Evolutionary conservation across 2,113 vertebrate genomes (phyloP), one percentile per base, ranked within the genome.

Genomic region (Phyllopteryx taeniolatus): DNA sequence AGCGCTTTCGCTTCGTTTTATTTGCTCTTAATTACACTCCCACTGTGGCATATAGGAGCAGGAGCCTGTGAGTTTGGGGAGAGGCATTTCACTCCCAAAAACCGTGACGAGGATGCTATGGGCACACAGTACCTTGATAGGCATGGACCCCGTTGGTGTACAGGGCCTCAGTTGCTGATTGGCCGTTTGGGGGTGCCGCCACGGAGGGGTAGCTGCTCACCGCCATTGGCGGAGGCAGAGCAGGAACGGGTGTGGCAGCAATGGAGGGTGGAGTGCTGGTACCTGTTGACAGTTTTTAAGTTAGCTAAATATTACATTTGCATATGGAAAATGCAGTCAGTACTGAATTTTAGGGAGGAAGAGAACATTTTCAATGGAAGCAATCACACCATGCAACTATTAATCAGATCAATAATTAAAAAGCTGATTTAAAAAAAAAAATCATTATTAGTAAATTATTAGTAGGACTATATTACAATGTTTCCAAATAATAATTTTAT

Each of bases 221-320:
- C 2, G 94, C 86, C 53, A 96, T 92, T 27, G 93, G 92, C 14
- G 95, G 93, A 46, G 95, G 94, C 78, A 96, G 92, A 75, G 95
- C 83, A 59, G 95, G 91, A 74, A 96, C 94, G 0, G 94, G 94
- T 60, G 95, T 95, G 87, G 91, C 94, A n/a, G 95, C 88, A 1
- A 96, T 94, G 80, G 94, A 91, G 76, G 95, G 95, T 46, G 95
- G 95, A 70, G 94, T 95, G 91, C 91, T 96, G 86, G 94, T 95
- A 91, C 95, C 95, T 96, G 84, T 35, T 73, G 31, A 78, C 8
- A 57, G 0, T 43, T 22, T 63, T 67, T 4, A 53, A 60, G 2
- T 3, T 39, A 54, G 12, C 27, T 15, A 15, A 19, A 68, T 8
- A 5, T 47, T 13, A 1, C 14, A 8, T 61, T 27, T 49, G 35